A percentile compares a stretch with the other conserved stretches of the same genome.
Evolutionary conservation across 2,888 invertebrate species (phyloP).

Genomic region (Girardia tigrina): DNA sequence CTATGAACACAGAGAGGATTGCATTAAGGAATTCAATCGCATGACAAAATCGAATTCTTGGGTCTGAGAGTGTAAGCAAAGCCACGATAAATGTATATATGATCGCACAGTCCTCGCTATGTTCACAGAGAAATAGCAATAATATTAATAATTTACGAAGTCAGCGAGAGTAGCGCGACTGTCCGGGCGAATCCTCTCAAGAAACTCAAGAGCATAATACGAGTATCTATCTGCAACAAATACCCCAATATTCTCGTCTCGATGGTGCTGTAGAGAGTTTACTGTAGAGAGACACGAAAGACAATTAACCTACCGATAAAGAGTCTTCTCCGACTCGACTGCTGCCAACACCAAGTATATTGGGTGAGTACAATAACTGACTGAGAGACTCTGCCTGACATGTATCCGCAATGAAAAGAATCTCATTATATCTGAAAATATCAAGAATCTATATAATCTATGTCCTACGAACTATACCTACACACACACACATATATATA

Average conservation of each 20-base stretch:
- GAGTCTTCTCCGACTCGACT: constrained; percentile 97
- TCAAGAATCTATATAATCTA: not conserved
- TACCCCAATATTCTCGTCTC: constrained; percentile 92
- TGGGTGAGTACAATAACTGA: constrained; percentile 90
- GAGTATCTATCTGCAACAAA: constrained; percentile 98
- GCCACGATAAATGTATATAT: too few relatives aligned
- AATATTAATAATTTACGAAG: constrained; percentile 67
- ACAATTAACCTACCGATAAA: constrained; percentile 57
- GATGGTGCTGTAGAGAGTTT: constrained; percentile 79
- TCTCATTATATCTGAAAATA: constrained; percentile 72
- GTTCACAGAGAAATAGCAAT: too few relatives aligned
- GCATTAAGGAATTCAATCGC: too few relatives aligned
- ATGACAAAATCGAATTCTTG: constrained; percentile 2
- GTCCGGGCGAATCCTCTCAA: constrained; percentile 75
- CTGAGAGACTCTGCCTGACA: constrained; percentile 98
- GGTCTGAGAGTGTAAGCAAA: constrained; percentile 25
- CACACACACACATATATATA: too few relatives aligned
- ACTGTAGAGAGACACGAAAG: constrained; percentile 38
- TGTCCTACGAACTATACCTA: too few relatives aligned
- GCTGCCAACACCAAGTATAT: constrained; percentile 87
- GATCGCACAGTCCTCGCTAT: too few relatives aligned
- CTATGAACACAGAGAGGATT: too few relatives aligned
- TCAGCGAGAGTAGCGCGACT: constrained; percentile 77
- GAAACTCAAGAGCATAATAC: constrained; percentile 84
- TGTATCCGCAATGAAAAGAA: constrained; percentile 94